Conservation (phyloP, 2,888 invertebrate genomes). For the Ditula angustiorana region DNA sequence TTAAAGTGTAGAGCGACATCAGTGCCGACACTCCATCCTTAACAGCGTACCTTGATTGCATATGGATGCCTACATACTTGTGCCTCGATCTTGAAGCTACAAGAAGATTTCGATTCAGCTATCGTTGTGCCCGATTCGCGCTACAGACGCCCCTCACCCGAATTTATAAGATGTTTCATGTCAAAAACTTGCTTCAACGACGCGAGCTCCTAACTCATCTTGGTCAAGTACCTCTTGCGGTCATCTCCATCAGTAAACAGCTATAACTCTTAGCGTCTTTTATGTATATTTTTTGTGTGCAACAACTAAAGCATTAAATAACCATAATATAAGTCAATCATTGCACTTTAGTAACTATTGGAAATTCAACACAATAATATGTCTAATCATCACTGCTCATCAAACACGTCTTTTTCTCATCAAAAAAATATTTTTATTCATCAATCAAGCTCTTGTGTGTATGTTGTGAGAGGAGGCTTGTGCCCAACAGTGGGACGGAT, state of each 20-base stretch:
- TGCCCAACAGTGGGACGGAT: too few relatives aligned
- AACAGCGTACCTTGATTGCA: neutral
- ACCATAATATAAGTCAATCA: neutral
- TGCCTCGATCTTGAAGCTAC: neutral
- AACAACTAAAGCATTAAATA: constrained; percentile 9
- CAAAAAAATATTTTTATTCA: neutral
- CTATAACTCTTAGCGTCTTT: constrained; percentile 34
- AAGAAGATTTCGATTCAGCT: neutral
- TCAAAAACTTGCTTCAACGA: neutral
- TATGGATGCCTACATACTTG: neutral
- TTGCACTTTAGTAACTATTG: constrained; percentile 1
- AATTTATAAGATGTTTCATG: neutral
- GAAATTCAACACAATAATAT: constrained; percentile 2
- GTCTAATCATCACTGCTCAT: constrained; percentile 6
- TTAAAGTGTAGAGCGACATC: neutral
- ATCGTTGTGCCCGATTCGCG: neutral
- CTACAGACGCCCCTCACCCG: neutral
- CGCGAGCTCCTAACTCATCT: constrained; percentile 41
- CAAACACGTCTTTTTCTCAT: neutral
- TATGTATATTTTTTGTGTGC: constrained; percentile 27
- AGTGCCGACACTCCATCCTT: neutral
- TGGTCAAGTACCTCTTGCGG: constrained; percentile 56
- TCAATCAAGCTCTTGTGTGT: neutral
- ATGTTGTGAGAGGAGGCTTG: neutral
- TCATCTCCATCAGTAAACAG: constrained; percentile 49